Evolutionary conservation across 1,140 invertebrate genomes (phyloP), one percentile per base, ranked within the genome.

Genomic region (Zaprionus ghesquierei): DNA sequence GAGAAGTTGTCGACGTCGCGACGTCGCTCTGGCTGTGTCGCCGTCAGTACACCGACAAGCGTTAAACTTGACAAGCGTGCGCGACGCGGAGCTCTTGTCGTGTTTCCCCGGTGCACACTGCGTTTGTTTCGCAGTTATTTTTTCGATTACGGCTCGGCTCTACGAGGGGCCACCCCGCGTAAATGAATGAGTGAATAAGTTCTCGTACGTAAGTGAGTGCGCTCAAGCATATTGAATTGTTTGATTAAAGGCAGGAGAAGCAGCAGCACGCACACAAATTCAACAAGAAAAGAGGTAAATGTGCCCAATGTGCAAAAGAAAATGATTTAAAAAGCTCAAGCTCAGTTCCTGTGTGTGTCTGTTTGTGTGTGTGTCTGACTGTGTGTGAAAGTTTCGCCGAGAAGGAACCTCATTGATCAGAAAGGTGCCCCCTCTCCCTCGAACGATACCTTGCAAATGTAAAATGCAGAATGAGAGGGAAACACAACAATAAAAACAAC

Each of bases 11-110:
- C 68, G 38, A 35, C 38, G 69, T 33, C 72, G 62, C 68, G 38
- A 35, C 38, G 69, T 33, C 72, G 62, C 35, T 74, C 44, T 33
- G 49, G 41, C 59, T 59, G 56, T 53, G 55, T 69, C 71, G 64
- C 49, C 56, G 64, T 79, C 75, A 90, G 89, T 90, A 65, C 77
- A 72, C 71, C 79, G 85, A 80, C 79, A 76, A 85, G 73, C 84
- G 79, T 86, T 81, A 68, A 86, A 89, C 76, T 72, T 79, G 72
- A 69, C 63, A 66, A 75, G 86, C 78, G 80, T 81, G 80, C 60
- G 65, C 69, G 70, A 49, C 59, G 68, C 61, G 64, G 46, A 66
- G 33, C 53, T 81, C 72, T 66, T 70, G 35, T 56, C 27, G 41
- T 60, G 12, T 50, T 41, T 20, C 1, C 3, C 31, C 27, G 63